Conservation (phyloP, 2,888 invertebrate species). For the Himalopsyche japonica region DNA sequence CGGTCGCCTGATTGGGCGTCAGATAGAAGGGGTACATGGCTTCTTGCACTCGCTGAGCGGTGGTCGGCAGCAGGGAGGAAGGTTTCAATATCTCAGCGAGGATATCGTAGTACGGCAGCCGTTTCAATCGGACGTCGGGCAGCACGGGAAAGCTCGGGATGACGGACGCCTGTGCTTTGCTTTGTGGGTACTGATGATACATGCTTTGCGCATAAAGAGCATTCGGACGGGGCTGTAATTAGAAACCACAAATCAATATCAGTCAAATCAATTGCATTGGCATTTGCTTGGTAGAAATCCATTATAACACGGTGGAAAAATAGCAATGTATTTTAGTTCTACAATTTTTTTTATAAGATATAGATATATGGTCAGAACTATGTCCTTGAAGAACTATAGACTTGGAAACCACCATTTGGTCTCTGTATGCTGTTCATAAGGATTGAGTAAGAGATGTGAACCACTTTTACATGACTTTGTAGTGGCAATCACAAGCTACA, state of each 20-base stretch:
- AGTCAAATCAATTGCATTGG: background rate
- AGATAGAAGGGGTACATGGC: conserved; percentile 85
- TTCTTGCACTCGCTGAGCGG: conserved; percentile 79
- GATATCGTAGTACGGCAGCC: conserved; percentile 90
- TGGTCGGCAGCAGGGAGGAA: conserved; percentile 75
- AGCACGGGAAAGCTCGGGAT: conserved; percentile 75
- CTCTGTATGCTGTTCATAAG: too few species aligned
- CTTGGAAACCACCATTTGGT: too few species aligned
- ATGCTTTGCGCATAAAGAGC: conserved; percentile 61
- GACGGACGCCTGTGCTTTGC: conserved; percentile 38
- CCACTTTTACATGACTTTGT: too few species aligned
- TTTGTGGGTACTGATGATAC: conserved; percentile 60
- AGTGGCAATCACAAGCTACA: too few species aligned
- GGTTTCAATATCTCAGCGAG: conserved; percentile 87
- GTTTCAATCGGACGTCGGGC: conserved; percentile 91
- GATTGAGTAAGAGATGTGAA: too few species aligned
- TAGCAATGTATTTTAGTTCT: too few species aligned
- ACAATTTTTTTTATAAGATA: too few species aligned
- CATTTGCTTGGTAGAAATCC: too few species aligned
- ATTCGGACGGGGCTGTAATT: conserved; percentile 58
- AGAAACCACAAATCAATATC: background rate
- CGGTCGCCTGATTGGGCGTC: conserved; percentile 90
- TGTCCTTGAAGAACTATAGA: too few species aligned
- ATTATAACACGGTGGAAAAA: too few species aligned
- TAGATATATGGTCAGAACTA: too few species aligned